Evolutionary conservation across 2,113 vertebrate genomes (phyloP).

Genomic region (Ailurus styani): DNA sequence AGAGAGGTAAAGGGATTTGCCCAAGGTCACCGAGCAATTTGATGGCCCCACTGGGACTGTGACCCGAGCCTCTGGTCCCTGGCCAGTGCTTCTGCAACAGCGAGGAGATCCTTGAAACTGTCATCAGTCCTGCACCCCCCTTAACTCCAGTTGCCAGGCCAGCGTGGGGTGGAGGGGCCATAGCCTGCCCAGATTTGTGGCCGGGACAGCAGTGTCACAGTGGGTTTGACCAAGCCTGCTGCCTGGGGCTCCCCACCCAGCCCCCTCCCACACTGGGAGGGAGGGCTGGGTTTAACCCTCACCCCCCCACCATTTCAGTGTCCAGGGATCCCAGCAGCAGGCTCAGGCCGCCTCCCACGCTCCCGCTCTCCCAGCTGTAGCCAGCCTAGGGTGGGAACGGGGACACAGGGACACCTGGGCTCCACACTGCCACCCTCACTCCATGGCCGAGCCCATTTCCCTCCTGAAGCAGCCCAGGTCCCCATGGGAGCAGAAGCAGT

Average conservation of each 20-base stretch:
- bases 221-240: neutral
- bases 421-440: neutral
- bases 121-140: neutral
- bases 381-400: constrained; percentile 5
- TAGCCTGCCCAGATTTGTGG: neutral
- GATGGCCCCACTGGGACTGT: neutral
- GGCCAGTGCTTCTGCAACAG: neutral
- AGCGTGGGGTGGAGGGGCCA: neutral
- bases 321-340: constrained; percentile 1
- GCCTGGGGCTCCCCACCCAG: neutral
- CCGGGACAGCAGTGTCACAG: neutral
- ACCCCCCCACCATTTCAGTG: neutral
- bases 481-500: neutral
- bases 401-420: neutral
- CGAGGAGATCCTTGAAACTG: neutral
- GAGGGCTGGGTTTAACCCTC: neutral
- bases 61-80: neutral
- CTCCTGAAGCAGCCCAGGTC: neutral
- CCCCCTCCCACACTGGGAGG: neutral
- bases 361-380: constrained; percentile 35
- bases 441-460: neutral
- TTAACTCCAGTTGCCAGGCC: neutral
- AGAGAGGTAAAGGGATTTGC: neutral
- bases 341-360: constrained; percentile 36
- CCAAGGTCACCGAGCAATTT: neutral